Evolutionary conservation across 2,888 invertebrate species (phyloP).

Genomic region (Sturmia bella): DNA sequence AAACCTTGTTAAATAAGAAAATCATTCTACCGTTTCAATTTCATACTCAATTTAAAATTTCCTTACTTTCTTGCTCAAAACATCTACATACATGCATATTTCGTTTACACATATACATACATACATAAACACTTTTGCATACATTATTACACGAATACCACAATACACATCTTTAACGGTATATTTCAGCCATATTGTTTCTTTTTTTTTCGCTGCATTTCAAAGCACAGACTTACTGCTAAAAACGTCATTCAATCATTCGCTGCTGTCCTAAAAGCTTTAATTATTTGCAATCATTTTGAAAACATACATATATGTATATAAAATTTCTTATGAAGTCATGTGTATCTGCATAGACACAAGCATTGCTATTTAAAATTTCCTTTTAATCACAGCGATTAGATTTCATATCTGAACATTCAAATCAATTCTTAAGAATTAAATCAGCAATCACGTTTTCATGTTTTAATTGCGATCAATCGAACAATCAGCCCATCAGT

Average conservation of each 20-base stretch:
- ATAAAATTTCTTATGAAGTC: conserved; percentile 1
- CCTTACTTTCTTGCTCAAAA: conserved; percentile 14
- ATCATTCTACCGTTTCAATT: conserved; percentile 50
- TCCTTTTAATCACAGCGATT: conserved; percentile 15
- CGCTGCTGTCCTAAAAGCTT: conserved; percentile 9
- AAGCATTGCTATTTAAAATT: not conserved
- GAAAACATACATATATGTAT: conserved; percentile 6
- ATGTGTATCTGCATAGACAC: not conserved
- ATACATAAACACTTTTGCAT: not conserved
- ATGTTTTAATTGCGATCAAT: not conserved
- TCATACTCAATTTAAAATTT: conserved; percentile 18
- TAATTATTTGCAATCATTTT: conserved; percentile 24
- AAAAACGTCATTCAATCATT: not conserved
- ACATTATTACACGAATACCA: conserved; percentile 7
- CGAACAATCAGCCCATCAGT: not conserved
- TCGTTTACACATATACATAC: conserved; percentile 10
- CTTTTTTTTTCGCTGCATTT: not conserved
- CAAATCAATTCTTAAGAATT: conserved; percentile 21
- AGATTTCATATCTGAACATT: not conserved
- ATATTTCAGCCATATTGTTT: conserved; percentile 39
- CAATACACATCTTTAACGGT: not conserved
- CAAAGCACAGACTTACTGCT: conserved; percentile 8
- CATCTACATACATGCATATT: not conserved
- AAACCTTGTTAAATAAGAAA: conserved; percentile 49
- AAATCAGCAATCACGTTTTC: conserved; percentile 6